phyloP scores from a whole-genome alignment of 2,888 invertebrate genomes.

The Melanostoma mellinum region DNA sequence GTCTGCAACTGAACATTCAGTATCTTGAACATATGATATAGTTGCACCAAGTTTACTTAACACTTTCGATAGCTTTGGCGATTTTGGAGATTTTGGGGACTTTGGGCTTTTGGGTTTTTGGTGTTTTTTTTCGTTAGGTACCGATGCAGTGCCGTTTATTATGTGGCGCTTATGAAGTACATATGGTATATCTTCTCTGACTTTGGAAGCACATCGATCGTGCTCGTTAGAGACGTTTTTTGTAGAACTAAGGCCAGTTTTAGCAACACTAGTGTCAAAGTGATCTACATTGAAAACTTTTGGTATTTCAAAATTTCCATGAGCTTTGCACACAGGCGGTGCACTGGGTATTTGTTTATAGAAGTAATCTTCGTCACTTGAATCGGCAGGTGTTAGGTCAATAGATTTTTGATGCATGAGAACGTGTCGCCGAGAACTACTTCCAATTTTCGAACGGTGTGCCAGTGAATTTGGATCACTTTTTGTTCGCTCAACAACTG shows the following conservation, averaged over 20 bases:
- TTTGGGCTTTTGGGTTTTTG: conserved; percentile 86
- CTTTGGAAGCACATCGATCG: conserved; percentile 83
- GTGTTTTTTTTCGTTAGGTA: conserved; percentile 82
- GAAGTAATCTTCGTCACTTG: conserved; percentile 91
- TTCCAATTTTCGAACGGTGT: conserved; percentile 87
- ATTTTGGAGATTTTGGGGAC: conserved; percentile 86
- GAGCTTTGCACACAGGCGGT: conserved; percentile 87
- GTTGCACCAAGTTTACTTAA: too few species aligned
- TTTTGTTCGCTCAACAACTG: conserved; percentile 91
- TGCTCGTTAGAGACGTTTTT: conserved; percentile 89
- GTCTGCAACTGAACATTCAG: conserved; percentile 81
- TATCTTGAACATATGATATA: too few species aligned
- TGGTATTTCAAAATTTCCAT: conserved; percentile 87
- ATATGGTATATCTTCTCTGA: conserved; percentile 90
- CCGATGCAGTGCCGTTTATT: conserved; percentile 91
- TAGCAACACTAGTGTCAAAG: conserved; percentile 83
- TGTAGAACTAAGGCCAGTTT: conserved; percentile 87
- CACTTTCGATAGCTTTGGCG: conserved; percentile 78
- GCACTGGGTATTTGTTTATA: conserved; percentile 90
- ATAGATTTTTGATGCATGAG: conserved; percentile 94
- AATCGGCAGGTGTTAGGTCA: conserved; percentile 92
- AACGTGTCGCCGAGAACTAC: conserved; percentile 89
- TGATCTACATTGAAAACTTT: conserved; percentile 81
- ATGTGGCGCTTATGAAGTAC: conserved; percentile 92
- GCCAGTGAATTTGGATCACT: conserved; percentile 92